phyloP scores from a whole-genome alignment of 2,888 invertebrate genomes.

The Caradrina kadenii region DNA sequence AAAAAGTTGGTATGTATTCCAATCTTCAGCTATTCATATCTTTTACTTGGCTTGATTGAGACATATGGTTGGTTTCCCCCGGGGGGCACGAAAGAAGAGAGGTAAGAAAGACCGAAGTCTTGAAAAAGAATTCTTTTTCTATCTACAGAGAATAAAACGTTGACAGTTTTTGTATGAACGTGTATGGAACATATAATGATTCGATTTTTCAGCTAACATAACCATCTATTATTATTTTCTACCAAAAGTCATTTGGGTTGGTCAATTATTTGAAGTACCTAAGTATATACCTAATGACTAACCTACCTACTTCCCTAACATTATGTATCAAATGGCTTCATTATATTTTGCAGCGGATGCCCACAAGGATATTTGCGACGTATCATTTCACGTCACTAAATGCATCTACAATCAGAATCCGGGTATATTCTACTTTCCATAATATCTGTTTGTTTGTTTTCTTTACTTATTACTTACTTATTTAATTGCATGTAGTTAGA shows the following conservation, averaged over 20 bases:
- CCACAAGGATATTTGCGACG: slow-evolving; percentile 88
- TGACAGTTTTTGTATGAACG: slow-evolving; percentile 16
- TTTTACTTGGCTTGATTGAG: too few species aligned
- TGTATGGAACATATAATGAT: background rate
- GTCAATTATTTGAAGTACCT: slow-evolving; percentile 41
- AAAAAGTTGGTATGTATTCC: slow-evolving; percentile 82
- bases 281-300: background rate
- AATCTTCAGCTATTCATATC: too few species aligned
- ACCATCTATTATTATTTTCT: background rate
- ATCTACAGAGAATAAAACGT: background rate
- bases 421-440: slow-evolving; percentile 84
- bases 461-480: background rate
- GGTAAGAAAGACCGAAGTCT: too few species aligned
- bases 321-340: slow-evolving; percentile 14
- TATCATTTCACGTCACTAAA: slow-evolving; percentile 86
- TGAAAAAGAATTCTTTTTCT: background rate
- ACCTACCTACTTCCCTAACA: slow-evolving; percentile 1
- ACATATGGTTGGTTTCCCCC: too few species aligned
- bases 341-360: slow-evolving; percentile 81
- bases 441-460: slow-evolving; percentile 41
- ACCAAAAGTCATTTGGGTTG: slow-evolving; percentile 42
- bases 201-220: too few species aligned
- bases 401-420: slow-evolving; percentile 89
- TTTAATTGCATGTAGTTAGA: slow-evolving; percentile 5
- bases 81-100: too few species aligned